Conservation (phyloP, 2,113 vertebrate species). For the Otocyon megalotis region DNA sequence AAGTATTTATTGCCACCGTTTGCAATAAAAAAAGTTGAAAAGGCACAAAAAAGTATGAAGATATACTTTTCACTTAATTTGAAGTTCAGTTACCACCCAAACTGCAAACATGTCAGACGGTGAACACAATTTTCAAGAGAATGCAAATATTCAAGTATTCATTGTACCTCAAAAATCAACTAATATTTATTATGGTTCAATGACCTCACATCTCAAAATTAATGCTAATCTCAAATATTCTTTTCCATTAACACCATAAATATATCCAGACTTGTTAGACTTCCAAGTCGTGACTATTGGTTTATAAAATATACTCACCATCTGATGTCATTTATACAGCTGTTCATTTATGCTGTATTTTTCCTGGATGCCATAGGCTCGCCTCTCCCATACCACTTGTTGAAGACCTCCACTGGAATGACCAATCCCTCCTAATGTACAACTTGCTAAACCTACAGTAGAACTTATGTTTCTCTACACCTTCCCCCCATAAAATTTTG, state of each 20-base stretch:
- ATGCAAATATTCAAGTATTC: conserved; percentile 40
- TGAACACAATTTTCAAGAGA: neutral
- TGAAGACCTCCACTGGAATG: neutral
- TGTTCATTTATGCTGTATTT: neutral
- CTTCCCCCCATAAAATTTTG: neutral
- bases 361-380: neutral
- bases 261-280: neutral
- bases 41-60: neutral
- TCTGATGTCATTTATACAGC: neutral
- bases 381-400: neutral
- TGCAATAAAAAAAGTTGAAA: neutral
- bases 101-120: neutral
- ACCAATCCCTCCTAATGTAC: neutral
- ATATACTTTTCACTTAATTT: neutral
- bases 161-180: neutral
- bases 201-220: neutral
- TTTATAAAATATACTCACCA: neutral
- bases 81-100: neutral
- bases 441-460: neutral
- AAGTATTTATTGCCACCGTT: neutral
- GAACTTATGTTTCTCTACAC: neutral
- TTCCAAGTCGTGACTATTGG: neutral
- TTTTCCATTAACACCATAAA: neutral
- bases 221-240: neutral
- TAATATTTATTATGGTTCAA: neutral